Conservation (phyloP, 2,113 vertebrate genomes). For the Recurvirostra avosetta region DNA sequence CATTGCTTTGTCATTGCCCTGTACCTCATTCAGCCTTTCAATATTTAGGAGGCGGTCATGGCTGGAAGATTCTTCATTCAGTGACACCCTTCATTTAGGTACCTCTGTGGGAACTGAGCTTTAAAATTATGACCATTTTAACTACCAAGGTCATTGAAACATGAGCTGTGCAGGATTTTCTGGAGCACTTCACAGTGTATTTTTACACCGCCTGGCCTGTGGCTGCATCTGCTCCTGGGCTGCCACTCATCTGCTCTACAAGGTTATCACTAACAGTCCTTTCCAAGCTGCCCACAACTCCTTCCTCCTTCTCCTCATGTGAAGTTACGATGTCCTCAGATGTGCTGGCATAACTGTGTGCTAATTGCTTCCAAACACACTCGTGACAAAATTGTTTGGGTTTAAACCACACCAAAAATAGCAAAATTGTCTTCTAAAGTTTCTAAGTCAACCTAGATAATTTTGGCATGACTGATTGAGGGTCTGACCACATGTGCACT, state of each 20-base stretch:
- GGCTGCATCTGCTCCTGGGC: background rate
- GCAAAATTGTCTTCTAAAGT: background rate
- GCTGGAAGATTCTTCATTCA: background rate
- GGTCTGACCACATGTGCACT: background rate
- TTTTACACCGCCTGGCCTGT: background rate
- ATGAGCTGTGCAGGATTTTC: background rate
- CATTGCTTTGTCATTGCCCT: background rate
- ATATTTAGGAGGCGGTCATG: too few relatives aligned
- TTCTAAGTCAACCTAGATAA: background rate
- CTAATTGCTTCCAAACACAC: background rate
- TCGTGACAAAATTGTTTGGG: background rate
- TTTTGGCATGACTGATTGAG: background rate
- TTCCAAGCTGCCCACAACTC: background rate
- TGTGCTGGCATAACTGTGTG: background rate
- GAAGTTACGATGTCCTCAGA: background rate
- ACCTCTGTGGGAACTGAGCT: background rate
- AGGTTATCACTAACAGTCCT: background rate
- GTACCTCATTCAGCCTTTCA: background rate
- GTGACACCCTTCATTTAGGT: background rate
- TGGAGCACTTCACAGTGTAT: fast-evolving
- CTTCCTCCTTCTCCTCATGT: background rate
- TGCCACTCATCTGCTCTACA: background rate
- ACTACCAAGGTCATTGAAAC: background rate
- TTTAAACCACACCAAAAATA: background rate
- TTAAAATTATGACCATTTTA: background rate